Evolutionary conservation across 1,140 invertebrate genomes (phyloP).

Genomic region (Euwallacea fornicatus): DNA sequence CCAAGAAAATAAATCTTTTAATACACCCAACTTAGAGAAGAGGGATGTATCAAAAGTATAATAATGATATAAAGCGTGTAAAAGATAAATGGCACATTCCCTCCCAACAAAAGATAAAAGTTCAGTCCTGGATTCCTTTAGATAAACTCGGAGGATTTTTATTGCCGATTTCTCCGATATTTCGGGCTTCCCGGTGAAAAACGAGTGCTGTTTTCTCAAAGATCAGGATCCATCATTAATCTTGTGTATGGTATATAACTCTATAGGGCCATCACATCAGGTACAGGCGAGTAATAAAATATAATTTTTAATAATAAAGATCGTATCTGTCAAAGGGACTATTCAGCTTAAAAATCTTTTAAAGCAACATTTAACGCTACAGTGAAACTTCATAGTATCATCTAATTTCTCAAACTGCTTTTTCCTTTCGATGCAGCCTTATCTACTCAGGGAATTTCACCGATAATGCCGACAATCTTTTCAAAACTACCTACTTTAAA

Average conservation of each 20-base stretch:
- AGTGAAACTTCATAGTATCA: too few species aligned
- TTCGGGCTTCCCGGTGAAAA: conserved; percentile 12
- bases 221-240: conserved; percentile 14
- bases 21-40: conserved; percentile 3
- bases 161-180: conserved; percentile 11
- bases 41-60: conserved; percentile 12
- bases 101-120: conserved; percentile 15
- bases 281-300: neutral
- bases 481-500: too few species aligned
- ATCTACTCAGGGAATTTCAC: too few species aligned
- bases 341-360: neutral
- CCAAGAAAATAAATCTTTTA: too few species aligned
- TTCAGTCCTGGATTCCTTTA: conserved; percentile 10
- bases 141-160: conserved; percentile 15
- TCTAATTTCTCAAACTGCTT: too few species aligned
- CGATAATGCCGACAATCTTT: too few species aligned
- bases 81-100: conserved; percentile 13
- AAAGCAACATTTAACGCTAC: too few species aligned
- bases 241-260: neutral
- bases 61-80: conserved; percentile 17
- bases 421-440: too few species aligned
- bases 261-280: neutral
- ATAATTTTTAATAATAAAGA: neutral
- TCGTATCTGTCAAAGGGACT: neutral
- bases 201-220: conserved; percentile 12